Base-by-base conservation (phyloP, 2,113 vertebrate genomes). In the Apteryx mantelli region DNA sequence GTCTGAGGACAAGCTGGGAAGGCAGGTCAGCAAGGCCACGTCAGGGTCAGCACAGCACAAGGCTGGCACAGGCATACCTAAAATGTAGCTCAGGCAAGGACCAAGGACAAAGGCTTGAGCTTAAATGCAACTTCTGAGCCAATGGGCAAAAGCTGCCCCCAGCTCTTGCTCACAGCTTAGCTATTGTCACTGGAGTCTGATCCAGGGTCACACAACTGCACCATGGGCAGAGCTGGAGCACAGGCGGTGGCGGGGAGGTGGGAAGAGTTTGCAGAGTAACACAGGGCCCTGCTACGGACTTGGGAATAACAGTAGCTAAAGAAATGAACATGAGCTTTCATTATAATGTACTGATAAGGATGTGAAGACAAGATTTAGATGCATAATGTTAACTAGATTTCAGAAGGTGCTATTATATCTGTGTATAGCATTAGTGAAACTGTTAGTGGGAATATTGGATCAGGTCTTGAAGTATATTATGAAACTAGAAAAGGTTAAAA, bases 381-480 rank as follows among this genome's bases (percentile, higher is more conserved):
- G 50, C 18, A n/a, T 16, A 52, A 21, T 36, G 55, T 60, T 52
- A 71, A 60, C 32, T 76, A 50, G 22, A 42, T 79, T 71, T 73
- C 74, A 82, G 38, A 89, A 91, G 19, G 38, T 22, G 11, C 3
- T 82, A 4, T 78, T 61, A 73, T 38, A 63, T 14, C 30, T 87
- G 46, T 50, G 36, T 66, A 65, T 2, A 61, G 52, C n/a, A 84
- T 65, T 65, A 69, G 20, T 53, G 61, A 79, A 91, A 92, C 83
- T 34, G 14, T 20, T 69, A 0, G 0, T 69, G 36, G 44, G 36
- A 71, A n/a, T 79, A 73, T 32, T 52, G 13, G 8, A 2, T 61
- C 5, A 0, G 13, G 36, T 70, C 71, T 78, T 89, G n/a, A 91
- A 80, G 9, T 50, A 32, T 58, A 91, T 48, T 65, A 70, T 14